Evolutionary conservation across 1,140 invertebrate genomes (phyloP).

Genomic region (Drosophila ercepeae): DNA sequence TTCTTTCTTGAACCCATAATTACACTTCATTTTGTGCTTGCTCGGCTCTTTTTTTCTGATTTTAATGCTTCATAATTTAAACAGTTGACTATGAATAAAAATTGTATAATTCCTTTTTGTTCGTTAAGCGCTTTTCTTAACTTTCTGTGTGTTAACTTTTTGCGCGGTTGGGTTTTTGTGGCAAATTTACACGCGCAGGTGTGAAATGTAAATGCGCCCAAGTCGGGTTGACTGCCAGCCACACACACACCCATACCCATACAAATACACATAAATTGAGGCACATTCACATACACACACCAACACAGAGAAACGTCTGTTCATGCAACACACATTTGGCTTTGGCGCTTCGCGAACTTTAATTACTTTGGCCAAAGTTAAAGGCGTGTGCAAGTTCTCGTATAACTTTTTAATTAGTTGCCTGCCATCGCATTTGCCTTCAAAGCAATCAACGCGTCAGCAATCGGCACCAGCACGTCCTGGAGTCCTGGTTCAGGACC

Average conservation of each 20-base stretch:
- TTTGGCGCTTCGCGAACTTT: conserved; percentile 63
- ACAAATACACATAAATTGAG: conserved; percentile 13
- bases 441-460: conserved; percentile 69
- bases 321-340: conserved; percentile 40
- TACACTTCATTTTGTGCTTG: not conserved
- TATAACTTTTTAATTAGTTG: conserved; percentile 81
- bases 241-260: conserved; percentile 10
- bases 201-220: conserved; percentile 75
- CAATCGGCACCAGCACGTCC: conserved; percentile 27
- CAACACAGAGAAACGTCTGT: not conserved
- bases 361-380: conserved; percentile 80
- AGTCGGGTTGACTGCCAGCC: conserved; percentile 48
- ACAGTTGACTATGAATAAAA: conserved; percentile 13
- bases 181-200: conserved; percentile 60
- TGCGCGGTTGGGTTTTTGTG: conserved; percentile 42
- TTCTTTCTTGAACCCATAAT: not conserved
- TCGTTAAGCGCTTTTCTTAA: conserved; percentile 56
- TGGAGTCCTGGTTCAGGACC: not conserved
- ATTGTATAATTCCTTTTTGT: conserved; percentile 40
- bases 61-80: conserved; percentile 31
- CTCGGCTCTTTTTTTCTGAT: not conserved
- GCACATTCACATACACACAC: conserved; percentile 4
- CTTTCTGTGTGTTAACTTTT: conserved; percentile 70
- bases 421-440: conserved; percentile 61
- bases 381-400: conserved; percentile 70